A percentile compares a stretch with the other conserved stretches of the same genome.
These are phyloP conservation scores for Zophobas morio DNA, from an alignment of 1,140 invertebrate genomes.

Conservation along the genomic window DNA sequence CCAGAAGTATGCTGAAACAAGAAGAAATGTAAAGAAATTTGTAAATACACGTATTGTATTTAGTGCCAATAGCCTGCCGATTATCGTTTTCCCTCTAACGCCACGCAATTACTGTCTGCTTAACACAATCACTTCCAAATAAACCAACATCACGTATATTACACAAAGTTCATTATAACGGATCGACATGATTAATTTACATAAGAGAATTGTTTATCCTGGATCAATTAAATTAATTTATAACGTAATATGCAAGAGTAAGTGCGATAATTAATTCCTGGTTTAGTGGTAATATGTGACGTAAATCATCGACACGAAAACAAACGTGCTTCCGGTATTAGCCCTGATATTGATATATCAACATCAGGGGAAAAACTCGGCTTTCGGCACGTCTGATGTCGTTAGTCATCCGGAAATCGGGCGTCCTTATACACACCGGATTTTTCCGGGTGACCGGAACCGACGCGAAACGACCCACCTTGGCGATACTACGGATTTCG, in stretches of 20 bases:
- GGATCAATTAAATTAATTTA: conserved; percentile 46
- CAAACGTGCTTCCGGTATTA: not conserved
- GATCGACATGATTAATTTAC: conserved; percentile 47
- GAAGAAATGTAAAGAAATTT: conserved; percentile 47
- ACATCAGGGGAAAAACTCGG: not conserved
- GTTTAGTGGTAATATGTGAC: conserved; percentile 17
- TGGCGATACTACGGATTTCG: not conserved
- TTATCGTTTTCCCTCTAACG: not conserved
- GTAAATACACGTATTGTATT: no score
- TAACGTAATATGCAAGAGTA: conserved; percentile 39
- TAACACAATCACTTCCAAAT: conserved; percentile 9
- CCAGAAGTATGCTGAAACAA: conserved; percentile 91
- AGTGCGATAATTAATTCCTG: conserved; percentile 46
- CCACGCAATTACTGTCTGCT: conserved; percentile 18
- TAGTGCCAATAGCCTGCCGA: no score
- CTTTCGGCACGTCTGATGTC: conserved; percentile 1
- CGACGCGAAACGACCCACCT: conserved; percentile 12
- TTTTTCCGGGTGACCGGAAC: conserved; percentile 31
- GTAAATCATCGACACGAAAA: conserved; percentile 5
- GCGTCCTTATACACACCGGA: conserved; percentile 17
- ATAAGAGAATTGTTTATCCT: conserved; percentile 46
- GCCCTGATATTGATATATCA: not conserved
- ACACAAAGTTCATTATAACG: conserved; percentile 26
- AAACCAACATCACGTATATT: conserved; percentile 28
- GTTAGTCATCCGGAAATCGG: conserved; percentile 14